Conservation (phyloP, 2,797 vertebrate genomes). For the Amblyraja radiata region DNA sequence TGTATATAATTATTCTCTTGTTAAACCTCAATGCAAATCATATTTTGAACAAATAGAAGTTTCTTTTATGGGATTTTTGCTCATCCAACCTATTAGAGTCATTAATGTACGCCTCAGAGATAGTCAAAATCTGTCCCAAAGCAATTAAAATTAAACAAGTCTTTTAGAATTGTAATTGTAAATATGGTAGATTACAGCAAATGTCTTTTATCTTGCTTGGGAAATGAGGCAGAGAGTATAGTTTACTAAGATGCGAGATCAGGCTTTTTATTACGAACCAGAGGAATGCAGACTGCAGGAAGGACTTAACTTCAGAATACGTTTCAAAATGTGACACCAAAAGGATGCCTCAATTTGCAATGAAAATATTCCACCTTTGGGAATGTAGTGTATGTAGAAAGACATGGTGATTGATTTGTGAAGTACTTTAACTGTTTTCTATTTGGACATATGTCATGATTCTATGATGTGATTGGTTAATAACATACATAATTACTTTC, state of each 20-base stretch:
- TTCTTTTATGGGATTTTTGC: background rate
- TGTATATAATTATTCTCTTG: background rate
- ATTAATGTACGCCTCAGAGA: background rate
- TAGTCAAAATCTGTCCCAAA: background rate
- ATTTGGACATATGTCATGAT: background rate
- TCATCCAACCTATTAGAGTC: background rate
- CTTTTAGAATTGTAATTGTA: background rate
- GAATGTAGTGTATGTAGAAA: background rate
- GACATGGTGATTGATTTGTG: background rate
- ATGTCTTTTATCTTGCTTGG: background rate
- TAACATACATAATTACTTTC: background rate
- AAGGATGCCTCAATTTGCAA: background rate
- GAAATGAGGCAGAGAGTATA: background rate
- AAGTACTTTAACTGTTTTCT: background rate
- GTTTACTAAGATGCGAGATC: background rate
- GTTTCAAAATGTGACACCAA: conserved; percentile 5
- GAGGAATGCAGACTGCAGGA: background rate
- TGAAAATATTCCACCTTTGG: background rate
- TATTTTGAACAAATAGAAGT: background rate
- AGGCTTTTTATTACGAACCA: background rate
- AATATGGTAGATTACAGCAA: background rate
- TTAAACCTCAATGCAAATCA: background rate
- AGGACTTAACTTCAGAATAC: background rate
- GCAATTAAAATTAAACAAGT: background rate
- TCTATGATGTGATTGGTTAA: background rate